Base-by-base conservation (phyloP, 1,140 invertebrate species). In the Paralvinella palmiformis region DNA sequence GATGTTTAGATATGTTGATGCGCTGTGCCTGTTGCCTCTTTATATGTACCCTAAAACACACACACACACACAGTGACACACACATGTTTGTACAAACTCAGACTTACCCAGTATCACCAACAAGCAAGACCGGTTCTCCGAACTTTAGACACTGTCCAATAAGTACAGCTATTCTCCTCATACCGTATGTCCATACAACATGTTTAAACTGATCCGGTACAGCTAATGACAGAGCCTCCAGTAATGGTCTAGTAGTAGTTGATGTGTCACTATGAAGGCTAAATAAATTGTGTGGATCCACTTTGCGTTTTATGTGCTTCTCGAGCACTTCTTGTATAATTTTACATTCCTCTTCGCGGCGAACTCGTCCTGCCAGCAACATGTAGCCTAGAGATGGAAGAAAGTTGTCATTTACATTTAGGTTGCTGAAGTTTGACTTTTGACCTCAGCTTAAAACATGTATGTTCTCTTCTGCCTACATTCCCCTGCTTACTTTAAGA, bases 151-250 rank as follows among this genome's bases (percentile, higher is more conserved):
- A 89, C 81, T 97, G 79, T 33, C 88, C 88, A 22, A 95, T 88
- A 6, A 99, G 81, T n/a, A 98, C 90, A 4, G 91, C 92, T 77
- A 98, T 85, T 76, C 92, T 84, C 64, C 91, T 85, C 88, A 97
- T 91, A 69, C 90, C 89, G 64, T 86, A 88, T 0, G 95, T 98
- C 95, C 94, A 96, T 0, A 97, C 94, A 35, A 98, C 84, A 72
- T 96, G 90, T 20, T 85, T 78, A 75, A 92, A 92, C 15, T 81
- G 79, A 31, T 82, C 72, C 35, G 80, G 73, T 6, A 45, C 32
- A 50, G 15, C 33, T 52, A 4, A 52, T 22, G 29, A 68, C 35
- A 95, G 84, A 58, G 83, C 79, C 68, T 90, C 82, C 48, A 96
- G 77, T 53, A 93, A 88, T 13, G 80, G 72, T 69, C 82, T 86